A percentile compares a stretch with the other conserved stretches of the same genome.
These are phyloP conservation scores for Priocnemis perturbator DNA, from an alignment of 2,888 invertebrate genomes.

Conservation along the genomic window DNA sequence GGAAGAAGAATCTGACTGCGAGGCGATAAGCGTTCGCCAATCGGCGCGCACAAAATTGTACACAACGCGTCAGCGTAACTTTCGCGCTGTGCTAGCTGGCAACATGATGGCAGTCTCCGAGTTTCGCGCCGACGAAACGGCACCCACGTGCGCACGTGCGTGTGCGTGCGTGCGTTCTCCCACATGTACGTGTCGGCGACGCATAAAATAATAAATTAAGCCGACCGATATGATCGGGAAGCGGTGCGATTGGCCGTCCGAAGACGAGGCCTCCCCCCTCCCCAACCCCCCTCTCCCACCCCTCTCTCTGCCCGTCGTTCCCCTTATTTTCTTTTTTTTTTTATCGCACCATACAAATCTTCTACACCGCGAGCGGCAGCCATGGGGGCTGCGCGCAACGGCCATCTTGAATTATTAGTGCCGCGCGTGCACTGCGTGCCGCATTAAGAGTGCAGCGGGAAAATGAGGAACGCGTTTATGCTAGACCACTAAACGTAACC, in stretches of 20 bases:
- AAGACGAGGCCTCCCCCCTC: conserved; percentile 21
- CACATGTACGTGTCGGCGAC: too few relatives aligned
- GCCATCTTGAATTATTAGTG: conserved; percentile 69
- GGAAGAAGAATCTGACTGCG: too few relatives aligned
- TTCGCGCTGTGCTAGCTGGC: too few relatives aligned
- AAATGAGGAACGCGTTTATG: background rate
- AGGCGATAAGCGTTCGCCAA: background rate
- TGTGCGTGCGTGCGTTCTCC: conserved; percentile 2
- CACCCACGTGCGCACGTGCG: background rate
- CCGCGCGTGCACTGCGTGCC: conserved; percentile 33
- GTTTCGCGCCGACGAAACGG: too few relatives aligned
- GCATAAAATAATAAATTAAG: conserved; percentile 62
- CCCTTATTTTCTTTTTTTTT: conserved; percentile 52
- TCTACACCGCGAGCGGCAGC: conserved; percentile 50
- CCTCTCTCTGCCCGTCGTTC: background rate
- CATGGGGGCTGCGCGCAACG: conserved; percentile 50
- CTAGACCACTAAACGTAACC: too few relatives aligned
- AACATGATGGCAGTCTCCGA: too few relatives aligned
- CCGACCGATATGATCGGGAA: conserved; percentile 59
- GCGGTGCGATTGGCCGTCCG: conserved; percentile 58
- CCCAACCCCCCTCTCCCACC: background rate
- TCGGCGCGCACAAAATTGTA: background rate
- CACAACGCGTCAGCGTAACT: too few relatives aligned
- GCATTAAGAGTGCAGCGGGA: background rate
- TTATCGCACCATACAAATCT: conserved; percentile 59